Percentiles rank a stretch among this genome's conserved stretches.
These are phyloP conservation scores for Melieria picta DNA, from an alignment of 2,888 invertebrate species.

Conservation along the genomic window DNA sequence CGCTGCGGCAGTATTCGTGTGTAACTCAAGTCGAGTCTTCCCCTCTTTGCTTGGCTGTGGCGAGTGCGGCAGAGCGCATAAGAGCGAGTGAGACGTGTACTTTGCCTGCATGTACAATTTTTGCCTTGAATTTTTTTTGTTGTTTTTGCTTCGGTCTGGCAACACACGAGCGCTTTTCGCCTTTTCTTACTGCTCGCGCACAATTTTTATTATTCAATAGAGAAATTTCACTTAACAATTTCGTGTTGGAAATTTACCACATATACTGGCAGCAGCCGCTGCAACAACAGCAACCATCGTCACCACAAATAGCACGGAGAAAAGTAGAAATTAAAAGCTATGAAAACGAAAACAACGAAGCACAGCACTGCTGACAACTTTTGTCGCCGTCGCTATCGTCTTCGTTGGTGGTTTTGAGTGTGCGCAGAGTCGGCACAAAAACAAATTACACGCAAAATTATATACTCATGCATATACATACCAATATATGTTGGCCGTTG, in stretches of 20 bases:
- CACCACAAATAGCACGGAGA: conserved; percentile 2
- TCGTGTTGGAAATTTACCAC: conserved; percentile 38
- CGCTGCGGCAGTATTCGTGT: not conserved
- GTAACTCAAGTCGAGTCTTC: conserved; percentile 25
- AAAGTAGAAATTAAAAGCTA: not conserved
- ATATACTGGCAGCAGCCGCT: conserved; percentile 43
- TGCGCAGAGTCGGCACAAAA: not conserved
- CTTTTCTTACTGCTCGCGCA: no score
- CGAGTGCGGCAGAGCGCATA: conserved; percentile 21
- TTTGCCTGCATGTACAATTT: conserved; percentile 1
- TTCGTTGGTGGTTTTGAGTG: not conserved
- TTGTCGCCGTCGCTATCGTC: not conserved
- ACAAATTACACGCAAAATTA: not conserved
- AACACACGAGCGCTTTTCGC: not conserved
- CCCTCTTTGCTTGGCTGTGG: conserved; percentile 11
- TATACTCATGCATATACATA: not conserved
- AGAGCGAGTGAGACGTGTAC: conserved; percentile 31
- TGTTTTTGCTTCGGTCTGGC: not conserved
- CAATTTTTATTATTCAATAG: no score
- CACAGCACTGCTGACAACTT: no score
- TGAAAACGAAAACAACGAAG: no score
- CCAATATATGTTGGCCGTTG: not conserved
- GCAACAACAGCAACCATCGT: conserved; percentile 39
- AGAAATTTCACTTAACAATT: conserved; percentile 23
- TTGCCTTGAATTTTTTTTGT: conserved; percentile 1